Conservation (phyloP, 2,888 invertebrate genomes). For the Ellobium chinense region DNA sequence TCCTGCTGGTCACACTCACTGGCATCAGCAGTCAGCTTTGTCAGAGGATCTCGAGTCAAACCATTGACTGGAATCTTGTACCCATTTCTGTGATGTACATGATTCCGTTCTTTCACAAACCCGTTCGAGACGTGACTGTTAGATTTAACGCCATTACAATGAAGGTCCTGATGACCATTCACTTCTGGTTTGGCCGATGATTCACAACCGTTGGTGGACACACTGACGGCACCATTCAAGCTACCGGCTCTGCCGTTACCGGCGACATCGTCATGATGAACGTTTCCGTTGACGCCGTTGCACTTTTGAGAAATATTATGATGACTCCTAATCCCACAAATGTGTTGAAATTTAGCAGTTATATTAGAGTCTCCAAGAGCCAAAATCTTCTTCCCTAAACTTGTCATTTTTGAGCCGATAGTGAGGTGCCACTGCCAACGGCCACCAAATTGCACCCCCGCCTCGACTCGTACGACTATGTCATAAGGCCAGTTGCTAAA, state of each 20-base stretch:
- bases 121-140: conserved; percentile 14
- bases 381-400: not conserved
- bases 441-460: not conserved
- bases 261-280: not conserved
- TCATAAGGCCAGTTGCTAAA: not conserved
- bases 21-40: not conserved
- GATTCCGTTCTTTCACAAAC: conserved; percentile 4
- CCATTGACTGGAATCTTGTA: conserved; percentile 8
- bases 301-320: conserved; percentile 15
- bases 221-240: not conserved
- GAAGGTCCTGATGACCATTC: not conserved
- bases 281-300: not conserved
- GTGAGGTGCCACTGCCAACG: not conserved
- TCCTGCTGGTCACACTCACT: not conserved
- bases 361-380: conserved; percentile 81
- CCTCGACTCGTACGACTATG: not conserved
- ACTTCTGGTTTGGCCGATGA: not conserved
- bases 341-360: conserved; percentile 88
- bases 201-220: not conserved
- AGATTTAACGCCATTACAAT: not conserved
- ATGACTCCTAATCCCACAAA: conserved; percentile 84
- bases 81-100: conserved; percentile 9
- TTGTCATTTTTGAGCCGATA: conserved; percentile 4
- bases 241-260: conserved; percentile 7
- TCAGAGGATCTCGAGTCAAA: not conserved